phyloP scores from a whole-genome alignment of 92 coral and sea anemone species.

The Palythoa grandis region DNA sequence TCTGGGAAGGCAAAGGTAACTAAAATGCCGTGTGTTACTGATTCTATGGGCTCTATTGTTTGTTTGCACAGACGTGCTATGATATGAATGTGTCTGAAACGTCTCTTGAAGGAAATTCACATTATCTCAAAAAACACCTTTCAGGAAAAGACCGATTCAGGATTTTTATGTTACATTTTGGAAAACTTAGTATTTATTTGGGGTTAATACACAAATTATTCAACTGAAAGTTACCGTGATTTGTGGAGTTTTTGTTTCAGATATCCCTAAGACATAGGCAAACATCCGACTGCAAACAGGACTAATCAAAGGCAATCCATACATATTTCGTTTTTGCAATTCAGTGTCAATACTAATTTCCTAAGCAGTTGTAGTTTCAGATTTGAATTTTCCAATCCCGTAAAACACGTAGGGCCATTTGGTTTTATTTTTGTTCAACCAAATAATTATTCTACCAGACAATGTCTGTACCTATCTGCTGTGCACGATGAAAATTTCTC shows the following conservation, averaged over 20 bases:
- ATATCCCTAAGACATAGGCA: background rate
- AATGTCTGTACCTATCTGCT: background rate
- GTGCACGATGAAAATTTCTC: no score
- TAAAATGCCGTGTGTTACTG: background rate
- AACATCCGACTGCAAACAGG: conserved; percentile 11
- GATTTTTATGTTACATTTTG: background rate
- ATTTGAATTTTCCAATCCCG: background rate
- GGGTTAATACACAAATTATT: no score
- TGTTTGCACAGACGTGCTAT: background rate
- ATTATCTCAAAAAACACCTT: no score
- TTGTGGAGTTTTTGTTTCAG: background rate
- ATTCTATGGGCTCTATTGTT: background rate
- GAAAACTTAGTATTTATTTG: background rate
- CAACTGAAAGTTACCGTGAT: no score
- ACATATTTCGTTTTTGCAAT: background rate
- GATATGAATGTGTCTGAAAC: background rate
- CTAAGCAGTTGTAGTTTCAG: background rate
- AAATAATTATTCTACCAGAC: background rate
- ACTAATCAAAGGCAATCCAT: background rate
- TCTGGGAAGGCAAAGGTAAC: conserved; percentile 40
- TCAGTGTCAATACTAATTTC: background rate
- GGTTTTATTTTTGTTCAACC: no score
- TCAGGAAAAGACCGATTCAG: no score
- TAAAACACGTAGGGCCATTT: no score
- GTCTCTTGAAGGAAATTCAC: no score